Evolutionary conservation across 2,113 vertebrate species (phyloP).

Genomic region (Sinocyclocheilus maitianheensis): DNA sequence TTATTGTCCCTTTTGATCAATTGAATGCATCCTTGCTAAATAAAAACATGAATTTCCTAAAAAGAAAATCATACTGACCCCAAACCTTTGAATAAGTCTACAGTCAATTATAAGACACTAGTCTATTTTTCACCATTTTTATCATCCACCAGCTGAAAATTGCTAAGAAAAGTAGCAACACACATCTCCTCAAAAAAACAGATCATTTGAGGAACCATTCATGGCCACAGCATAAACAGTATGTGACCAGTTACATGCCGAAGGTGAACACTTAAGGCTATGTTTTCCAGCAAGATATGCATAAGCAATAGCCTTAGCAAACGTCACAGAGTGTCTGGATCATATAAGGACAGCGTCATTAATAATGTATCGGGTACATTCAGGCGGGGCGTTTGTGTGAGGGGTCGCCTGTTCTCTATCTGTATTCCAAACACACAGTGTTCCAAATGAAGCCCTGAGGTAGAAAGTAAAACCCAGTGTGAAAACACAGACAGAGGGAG

Average conservation of each 20-base stretch:
- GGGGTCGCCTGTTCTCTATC: constrained; percentile 12
- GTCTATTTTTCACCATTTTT: no score
- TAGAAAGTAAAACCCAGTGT: constrained; percentile 7
- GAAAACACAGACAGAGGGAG: neutral
- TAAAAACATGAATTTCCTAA: neutral
- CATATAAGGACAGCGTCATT: neutral
- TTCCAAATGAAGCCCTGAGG: constrained; percentile 10
- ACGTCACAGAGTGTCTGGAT: neutral
- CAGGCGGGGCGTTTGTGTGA: neutral
- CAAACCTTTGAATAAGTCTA: no score
- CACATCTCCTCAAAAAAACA: neutral
- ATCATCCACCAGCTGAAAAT: neutral
- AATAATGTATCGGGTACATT: neutral
- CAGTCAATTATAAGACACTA: no score
- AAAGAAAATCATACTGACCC: no score
- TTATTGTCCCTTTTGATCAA: no score
- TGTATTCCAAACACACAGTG: constrained; percentile 4
- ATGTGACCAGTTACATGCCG: neutral
- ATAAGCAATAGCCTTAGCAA: neutral
- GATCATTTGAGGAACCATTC: neutral
- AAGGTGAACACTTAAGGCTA: neutral
- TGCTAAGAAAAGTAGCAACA: neutral
- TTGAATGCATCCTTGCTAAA: no score
- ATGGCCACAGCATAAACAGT: neutral
- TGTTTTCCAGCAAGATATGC: neutral